Evolutionary conservation across 2,797 vertebrate genomes (phyloP).

Genomic region (Cyprinella venusta): DNA sequence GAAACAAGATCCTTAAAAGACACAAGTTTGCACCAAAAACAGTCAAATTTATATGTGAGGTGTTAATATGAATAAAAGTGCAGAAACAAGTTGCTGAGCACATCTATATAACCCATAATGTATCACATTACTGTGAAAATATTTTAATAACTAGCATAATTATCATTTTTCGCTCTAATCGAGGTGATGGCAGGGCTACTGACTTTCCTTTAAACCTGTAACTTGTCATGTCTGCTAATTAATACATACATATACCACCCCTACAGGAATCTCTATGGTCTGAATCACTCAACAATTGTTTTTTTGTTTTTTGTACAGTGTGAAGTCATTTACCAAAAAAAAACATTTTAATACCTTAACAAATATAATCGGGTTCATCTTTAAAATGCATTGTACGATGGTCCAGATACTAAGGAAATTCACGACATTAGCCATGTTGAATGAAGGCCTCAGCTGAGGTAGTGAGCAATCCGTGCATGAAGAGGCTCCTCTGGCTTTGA

Average conservation of each 20-base stretch:
- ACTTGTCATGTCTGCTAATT: conserved; percentile 23
- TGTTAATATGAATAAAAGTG: neutral
- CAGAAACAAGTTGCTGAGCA: neutral
- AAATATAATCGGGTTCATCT: neutral
- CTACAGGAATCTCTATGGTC: neutral
- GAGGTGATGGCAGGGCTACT: neutral
- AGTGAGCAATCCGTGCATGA: conserved; percentile 24
- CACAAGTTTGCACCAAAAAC: neutral
- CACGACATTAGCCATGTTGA: neutral
- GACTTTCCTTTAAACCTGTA: conserved; percentile 28
- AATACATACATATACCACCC: conserved; percentile 23
- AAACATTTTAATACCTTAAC: neutral
- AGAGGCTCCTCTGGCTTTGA: conserved; percentile 46
- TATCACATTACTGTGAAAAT: conserved; percentile 32
- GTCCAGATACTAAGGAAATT: neutral
- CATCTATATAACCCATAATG: neutral
- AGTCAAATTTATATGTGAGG: neutral
- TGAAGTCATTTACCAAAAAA: neutral
- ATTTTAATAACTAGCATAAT: conserved; percentile 18
- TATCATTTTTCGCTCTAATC: conserved; percentile 35
- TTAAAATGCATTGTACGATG: neutral
- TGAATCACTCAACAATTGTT: neutral
- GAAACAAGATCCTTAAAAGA: neutral
- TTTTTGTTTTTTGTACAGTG: no score
- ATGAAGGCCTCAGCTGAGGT: conserved; percentile 3